Base-by-base conservation (phyloP, 2,888 invertebrate genomes). In the Exocentrus adspersus region DNA sequence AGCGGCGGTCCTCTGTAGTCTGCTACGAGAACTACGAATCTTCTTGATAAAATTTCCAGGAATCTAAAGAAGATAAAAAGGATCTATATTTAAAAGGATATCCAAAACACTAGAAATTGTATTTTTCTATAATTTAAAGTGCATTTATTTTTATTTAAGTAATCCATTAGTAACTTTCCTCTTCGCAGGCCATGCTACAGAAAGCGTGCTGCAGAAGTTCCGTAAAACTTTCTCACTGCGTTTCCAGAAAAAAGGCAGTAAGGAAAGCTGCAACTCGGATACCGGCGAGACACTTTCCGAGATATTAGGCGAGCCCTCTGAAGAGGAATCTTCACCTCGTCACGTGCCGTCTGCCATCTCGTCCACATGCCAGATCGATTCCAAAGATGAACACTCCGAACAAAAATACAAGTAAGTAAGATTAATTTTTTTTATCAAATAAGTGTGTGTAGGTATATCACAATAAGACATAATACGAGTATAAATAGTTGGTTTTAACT, bases 171-270 rank as follows among this genome's bases (percentile, higher is more conserved):
- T 37, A n/a, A 37, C 28, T 51, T 52, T 14, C 64, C 5, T 50
- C 57, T 53, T 71, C 72, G 52, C 73, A 78, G 79, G 72, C 2
- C 65, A 68, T 19, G 67, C 72, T 30, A 70, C 79, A 42, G 87
- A 87, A 74, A 87, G 89, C 77, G 89, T 90, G 37, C 80, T 90
- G 69, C 89, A 90, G 75, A 90, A 90, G 81, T 90, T 91, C 80
- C 85, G 89, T 64, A 90, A 90, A 78, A 90, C 89, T 65, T 88
- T 91, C 77, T 89, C 89, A 21, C 77, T 87, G 62, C 85, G 86
- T 71, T 87, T 88, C 77, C 85, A 87, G 51, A 57, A 62, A 50
- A 60, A 61, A 28, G 61, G 84, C 45, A 85, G 84, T 75, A 84
- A 84, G 71, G 84, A 85, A 62, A 82, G 82, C 65, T 79, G 79